Conservation (phyloP, 2,888 invertebrate genomes). For the Argyresthia albistria region DNA sequence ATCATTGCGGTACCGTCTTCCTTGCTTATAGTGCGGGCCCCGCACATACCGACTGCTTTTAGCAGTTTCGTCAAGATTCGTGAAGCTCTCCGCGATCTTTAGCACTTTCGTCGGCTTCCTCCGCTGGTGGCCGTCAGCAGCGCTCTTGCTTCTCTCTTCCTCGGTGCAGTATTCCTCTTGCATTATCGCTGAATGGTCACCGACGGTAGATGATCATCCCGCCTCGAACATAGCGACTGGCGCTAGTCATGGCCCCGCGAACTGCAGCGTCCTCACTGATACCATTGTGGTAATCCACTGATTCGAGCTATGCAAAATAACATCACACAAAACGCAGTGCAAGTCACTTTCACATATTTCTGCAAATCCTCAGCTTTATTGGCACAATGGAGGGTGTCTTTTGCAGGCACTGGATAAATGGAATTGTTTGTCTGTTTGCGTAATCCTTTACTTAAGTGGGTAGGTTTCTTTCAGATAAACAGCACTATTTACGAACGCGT, state of each 20-base stretch:
- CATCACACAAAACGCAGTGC: conserved; percentile 44
- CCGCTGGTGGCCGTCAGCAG: conserved; percentile 31
- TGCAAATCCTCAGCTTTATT: conserved; percentile 34
- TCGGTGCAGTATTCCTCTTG: conserved; percentile 45
- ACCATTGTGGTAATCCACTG: conserved; percentile 34
- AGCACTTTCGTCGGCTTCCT: conserved; percentile 65
- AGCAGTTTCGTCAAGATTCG: conserved; percentile 63
- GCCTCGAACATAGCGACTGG: conserved; percentile 61
- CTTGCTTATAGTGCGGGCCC: conserved; percentile 54
- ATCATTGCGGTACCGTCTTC: conserved; percentile 40
- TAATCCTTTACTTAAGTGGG: conserved; percentile 31
- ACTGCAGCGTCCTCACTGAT: conserved; percentile 26
- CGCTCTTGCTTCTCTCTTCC: conserved; percentile 38
- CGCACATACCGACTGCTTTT: conserved; percentile 59
- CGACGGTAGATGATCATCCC: conserved; percentile 38
- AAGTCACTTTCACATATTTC: conserved; percentile 59
- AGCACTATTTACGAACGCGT: conserved; percentile 51
- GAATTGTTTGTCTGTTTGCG: conserved; percentile 26
- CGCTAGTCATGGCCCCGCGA: conserved; percentile 32
- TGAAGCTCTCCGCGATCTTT: conserved; percentile 69
- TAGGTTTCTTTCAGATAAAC: conserved; percentile 43
- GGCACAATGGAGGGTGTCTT: conserved; percentile 24
- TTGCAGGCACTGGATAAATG: conserved; percentile 7
- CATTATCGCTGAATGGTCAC: conserved; percentile 49
- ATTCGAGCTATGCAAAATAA: conserved; percentile 48